Evolutionary conservation across 2,888 invertebrate species (phyloP), one percentile per base, ranked within the genome.

Genomic region (Sinopyrophorus schimmeli): DNA sequence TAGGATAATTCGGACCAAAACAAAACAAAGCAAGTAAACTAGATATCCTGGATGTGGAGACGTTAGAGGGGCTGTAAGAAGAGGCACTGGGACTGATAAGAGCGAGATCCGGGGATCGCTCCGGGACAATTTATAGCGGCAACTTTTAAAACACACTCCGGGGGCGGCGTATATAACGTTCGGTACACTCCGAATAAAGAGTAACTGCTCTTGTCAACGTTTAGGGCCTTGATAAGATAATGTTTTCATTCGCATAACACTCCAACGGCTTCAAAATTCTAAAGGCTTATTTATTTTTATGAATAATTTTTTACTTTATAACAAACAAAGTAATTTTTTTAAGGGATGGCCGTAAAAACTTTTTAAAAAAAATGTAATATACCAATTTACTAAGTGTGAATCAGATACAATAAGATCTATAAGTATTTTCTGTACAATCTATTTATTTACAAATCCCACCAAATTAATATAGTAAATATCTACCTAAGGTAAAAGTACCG

Each of bases 141-240:
- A 73, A 74, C 72, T 74, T 74, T 74, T 73, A 73, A 74, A 73
- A 72, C 72, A 72, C 72, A 71, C 72, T 70, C 69, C 66, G 64
- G 71, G 68, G 71, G 68, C 67, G 66, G 64, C 66, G 69, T 70
- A 69, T 69, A 69, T 70, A 66, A 69, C 68, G 67, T 70, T 70
- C 65, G 69, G 71, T 70, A 70, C 69, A 69, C 64, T 69, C 68
- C 55, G 55, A 59, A 55, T 52, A 48, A 54, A 58, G 55, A 57
- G 53, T 57, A 55, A 57, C 54, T 54, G 52, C 57, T 53, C 54
- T 55, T 57, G 57, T 57, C 57, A 55, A 49, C 55, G 53, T 44
- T 37, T 44, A 38, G 39, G 17, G 18, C 23, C 40, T 14, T 41
- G 50, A 50, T 50, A 54, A 50, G 50, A 50, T 42, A 41, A 46